These are phyloP conservation scores for Caenorhabditis sp. DNA, from an alignment of 2,888 invertebrate genomes.

Conservation along the genomic window DNA sequence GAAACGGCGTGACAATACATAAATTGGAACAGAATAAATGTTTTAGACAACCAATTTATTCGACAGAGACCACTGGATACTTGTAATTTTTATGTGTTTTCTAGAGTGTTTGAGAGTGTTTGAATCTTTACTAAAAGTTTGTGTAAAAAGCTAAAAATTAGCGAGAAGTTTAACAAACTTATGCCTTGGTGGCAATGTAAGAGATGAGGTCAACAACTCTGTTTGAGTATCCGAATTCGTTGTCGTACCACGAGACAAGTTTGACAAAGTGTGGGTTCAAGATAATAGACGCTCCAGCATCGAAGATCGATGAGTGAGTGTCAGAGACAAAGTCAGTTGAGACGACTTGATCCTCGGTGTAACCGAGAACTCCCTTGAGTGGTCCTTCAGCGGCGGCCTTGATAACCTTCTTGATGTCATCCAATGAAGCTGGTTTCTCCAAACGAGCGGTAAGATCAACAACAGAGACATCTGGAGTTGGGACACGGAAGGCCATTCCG, in stretches of 20 bases:
- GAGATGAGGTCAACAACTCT: constrained; percentile 95
- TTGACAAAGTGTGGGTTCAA: constrained; percentile 94
- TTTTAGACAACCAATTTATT: constrained; percentile 37
- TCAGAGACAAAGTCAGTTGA: constrained; percentile 94
- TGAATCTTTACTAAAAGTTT: neutral
- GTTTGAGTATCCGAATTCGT: constrained; percentile 96
- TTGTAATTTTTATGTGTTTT: constrained; percentile 8
- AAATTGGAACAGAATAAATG: neutral
- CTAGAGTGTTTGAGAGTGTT: neutral
- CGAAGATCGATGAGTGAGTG: constrained; percentile 90
- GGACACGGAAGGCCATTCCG: constrained; percentile 99
- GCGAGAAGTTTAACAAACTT: neutral
- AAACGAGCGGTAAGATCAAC: constrained; percentile 87
- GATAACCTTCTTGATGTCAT: constrained; percentile 85
- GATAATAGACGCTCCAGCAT: constrained; percentile 93
- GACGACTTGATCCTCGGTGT: constrained; percentile 95
- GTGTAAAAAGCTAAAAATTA: neutral
- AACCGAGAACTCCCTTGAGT: constrained; percentile 87
- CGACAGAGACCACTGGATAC: constrained; percentile 37
- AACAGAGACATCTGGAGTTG: constrained; percentile 92
- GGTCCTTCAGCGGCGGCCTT: constrained; percentile 84
- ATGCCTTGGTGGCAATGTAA: constrained; percentile 78
- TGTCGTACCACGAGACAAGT: constrained; percentile 98
- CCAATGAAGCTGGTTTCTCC: constrained; percentile 79
- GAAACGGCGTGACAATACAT: neutral